These are phyloP conservation scores for Danio albolineatus DNA, from an alignment of 2,797 vertebrate genomes.

Conservation along the genomic window DNA sequence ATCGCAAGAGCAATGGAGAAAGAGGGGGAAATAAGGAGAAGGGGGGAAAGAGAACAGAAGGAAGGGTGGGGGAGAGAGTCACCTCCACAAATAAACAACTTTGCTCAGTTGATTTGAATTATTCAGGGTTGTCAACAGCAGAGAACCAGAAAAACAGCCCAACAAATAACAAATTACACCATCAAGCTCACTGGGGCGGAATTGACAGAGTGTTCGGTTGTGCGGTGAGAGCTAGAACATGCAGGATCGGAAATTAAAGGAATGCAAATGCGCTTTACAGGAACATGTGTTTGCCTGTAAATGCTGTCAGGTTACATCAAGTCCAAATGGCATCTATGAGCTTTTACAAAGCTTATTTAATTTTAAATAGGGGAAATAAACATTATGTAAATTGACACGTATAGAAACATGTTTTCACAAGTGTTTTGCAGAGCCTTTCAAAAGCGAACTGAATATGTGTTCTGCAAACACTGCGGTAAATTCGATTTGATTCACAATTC, in stretches of 20 bases:
- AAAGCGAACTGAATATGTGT: neutral
- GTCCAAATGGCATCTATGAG: slow-evolving; percentile 10
- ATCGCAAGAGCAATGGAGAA: neutral
- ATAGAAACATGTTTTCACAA: neutral
- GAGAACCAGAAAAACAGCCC: slow-evolving; percentile 56
- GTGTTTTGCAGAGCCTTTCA: neutral
- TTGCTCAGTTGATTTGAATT: slow-evolving; percentile 64
- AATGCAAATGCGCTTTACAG: slow-evolving; percentile 32
- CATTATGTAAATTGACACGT: slow-evolving; percentile 56
- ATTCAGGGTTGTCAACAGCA: slow-evolving; percentile 62
- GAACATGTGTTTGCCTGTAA: slow-evolving; percentile 24
- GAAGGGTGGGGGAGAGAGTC: slow-evolving; percentile 39
- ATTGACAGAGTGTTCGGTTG: slow-evolving; percentile 52
- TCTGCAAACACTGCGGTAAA: neutral
- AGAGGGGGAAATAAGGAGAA: neutral
- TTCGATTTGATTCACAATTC: neutral
- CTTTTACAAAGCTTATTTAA: slow-evolving; percentile 25
- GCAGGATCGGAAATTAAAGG: slow-evolving; percentile 50
- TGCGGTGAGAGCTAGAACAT: slow-evolving; percentile 27
- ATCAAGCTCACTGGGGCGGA: slow-evolving; percentile 54
- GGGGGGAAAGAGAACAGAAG: slow-evolving; percentile 22
- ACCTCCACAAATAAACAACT: slow-evolving; percentile 62
- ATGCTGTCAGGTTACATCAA: slow-evolving; percentile 42
- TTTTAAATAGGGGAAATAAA: neutral
- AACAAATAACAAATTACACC: slow-evolving; percentile 61